phyloP scores from a whole-genome alignment of 2,888 invertebrate genomes.

The Lepidochrysops patricia region DNA sequence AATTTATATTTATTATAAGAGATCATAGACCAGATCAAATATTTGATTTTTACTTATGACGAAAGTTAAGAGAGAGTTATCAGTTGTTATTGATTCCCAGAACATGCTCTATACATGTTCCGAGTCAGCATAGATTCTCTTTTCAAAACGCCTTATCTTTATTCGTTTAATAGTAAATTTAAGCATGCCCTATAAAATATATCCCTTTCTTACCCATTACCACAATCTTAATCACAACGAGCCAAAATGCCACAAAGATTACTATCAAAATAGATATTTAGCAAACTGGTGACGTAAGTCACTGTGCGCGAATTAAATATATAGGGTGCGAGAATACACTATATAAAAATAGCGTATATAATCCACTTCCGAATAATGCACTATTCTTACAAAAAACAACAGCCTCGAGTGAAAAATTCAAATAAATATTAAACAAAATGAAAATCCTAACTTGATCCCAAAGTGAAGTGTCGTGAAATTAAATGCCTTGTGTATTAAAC shows the following conservation, averaged over 20 bases:
- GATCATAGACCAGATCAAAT: background rate
- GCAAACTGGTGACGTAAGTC: background rate
- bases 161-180: background rate
- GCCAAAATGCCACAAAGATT: slow-evolving; percentile 1
- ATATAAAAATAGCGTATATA: slow-evolving; percentile 11
- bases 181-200: background rate
- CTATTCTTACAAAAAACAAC: background rate
- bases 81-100: background rate
- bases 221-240: slow-evolving; percentile 6
- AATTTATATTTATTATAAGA: background rate
- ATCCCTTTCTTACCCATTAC: background rate
- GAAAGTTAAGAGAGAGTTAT: background rate
- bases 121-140: background rate
- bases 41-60: background rate
- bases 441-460: background rate
- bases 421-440: background rate
- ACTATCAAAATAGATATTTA: slow-evolving; percentile 10
- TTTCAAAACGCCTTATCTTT: background rate
- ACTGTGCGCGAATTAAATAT: slow-evolving; percentile 3
- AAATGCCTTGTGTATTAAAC: too few species aligned
- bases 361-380: background rate
- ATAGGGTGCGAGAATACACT: slow-evolving; percentile 1
- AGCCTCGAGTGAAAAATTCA: background rate
- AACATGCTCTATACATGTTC: background rate
- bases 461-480: background rate